These are phyloP conservation scores for Vulpes lagopus DNA, from an alignment of 2,113 vertebrate genomes.

Conservation along the genomic window DNA sequence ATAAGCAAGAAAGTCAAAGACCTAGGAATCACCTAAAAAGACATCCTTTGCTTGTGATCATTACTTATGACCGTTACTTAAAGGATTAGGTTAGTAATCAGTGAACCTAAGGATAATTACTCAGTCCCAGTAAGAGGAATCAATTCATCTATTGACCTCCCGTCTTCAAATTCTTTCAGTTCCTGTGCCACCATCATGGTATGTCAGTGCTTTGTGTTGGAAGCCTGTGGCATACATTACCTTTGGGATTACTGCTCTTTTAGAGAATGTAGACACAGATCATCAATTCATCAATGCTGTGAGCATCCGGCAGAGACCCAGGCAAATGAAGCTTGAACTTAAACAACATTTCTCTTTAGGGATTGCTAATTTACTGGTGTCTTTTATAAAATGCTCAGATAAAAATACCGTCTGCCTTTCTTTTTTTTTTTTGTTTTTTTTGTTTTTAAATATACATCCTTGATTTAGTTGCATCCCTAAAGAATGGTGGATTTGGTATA, in stretches of 20 bases:
- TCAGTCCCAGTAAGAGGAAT: conserved; percentile 63
- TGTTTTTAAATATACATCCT: not conserved
- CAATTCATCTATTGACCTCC: conserved; percentile 54
- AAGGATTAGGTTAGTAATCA: conserved; percentile 62
- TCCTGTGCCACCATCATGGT: not conserved
- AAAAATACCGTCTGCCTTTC: conserved; percentile 45
- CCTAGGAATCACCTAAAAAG: not conserved
- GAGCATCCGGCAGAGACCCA: not conserved
- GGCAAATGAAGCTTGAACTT: not conserved
- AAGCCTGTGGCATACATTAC: conserved; percentile 12
- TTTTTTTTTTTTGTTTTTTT: not conserved
- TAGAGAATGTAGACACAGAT: not conserved
- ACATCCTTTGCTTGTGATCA: not conserved
- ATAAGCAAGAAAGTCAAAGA: conserved; percentile 14
- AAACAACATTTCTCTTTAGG: not conserved
- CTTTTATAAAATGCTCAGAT: conserved; percentile 62
- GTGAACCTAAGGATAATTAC: conserved; percentile 55
- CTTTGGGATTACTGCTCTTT: not conserved
- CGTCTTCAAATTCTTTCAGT: not conserved
- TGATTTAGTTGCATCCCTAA: conserved; percentile 19
- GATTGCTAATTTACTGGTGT: conserved; percentile 22
- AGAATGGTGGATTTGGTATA: not conserved
- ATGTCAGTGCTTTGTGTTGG: conserved; percentile 1
- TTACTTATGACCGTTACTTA: conserved; percentile 49
- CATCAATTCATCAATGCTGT: not conserved